Base-by-base conservation (phyloP, 2,888 invertebrate species). In the Ramazzottius varieornatus region DNA sequence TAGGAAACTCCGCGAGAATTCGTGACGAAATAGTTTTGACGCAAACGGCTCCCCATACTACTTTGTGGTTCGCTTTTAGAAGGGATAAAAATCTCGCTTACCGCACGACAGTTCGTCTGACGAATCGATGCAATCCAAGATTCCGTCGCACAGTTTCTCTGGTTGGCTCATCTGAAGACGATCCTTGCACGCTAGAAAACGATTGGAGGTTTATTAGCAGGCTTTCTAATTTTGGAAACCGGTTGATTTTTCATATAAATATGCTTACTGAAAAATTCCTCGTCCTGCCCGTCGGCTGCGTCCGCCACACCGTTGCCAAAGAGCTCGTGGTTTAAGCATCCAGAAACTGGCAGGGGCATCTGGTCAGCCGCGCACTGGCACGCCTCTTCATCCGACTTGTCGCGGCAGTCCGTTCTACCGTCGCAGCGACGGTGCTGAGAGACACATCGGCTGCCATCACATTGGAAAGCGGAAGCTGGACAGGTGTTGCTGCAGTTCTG, bases 61-160 rank as follows among this genome's bases (percentile, higher is more conserved):
- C n/a, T n/a, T n/a, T n/a, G n/a, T n/a, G n/a, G n/a, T n/a, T n/a
- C n/a, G n/a, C n/a, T n/a, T n/a, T n/a, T n/a, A n/a, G n/a, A n/a
- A n/a, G n/a, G n/a, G n/a, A n/a, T n/a, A n/a, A n/a, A n/a, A n/a
- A n/a, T n/a, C n/a, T n/a, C n/a, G n/a, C 20, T 40, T 40, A 40
- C 40, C 54, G 54, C 54, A 54, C 4, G 29, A 54, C 54, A 54
- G 13, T 54, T 54, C 54, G 54, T 54, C 54, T 29, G 54, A 54
- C 29, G 54, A 8, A 24, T 54, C 54, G n/a, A 24, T 8, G 29
- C 54, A 54, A 24, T 54, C 54, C 16, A 54, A 4, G 4, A 54
- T 29, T 24, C 20, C 54, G 29, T 54, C 54, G 29, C 54, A 54
- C 24, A 54, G 24, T 29, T 54, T 54, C 54, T 29, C 29, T 24